Evolutionary conservation across 1,140 invertebrate genomes (phyloP), one percentile per base, ranked within the genome.

Genomic region (Eriocheir sinensis): DNA sequence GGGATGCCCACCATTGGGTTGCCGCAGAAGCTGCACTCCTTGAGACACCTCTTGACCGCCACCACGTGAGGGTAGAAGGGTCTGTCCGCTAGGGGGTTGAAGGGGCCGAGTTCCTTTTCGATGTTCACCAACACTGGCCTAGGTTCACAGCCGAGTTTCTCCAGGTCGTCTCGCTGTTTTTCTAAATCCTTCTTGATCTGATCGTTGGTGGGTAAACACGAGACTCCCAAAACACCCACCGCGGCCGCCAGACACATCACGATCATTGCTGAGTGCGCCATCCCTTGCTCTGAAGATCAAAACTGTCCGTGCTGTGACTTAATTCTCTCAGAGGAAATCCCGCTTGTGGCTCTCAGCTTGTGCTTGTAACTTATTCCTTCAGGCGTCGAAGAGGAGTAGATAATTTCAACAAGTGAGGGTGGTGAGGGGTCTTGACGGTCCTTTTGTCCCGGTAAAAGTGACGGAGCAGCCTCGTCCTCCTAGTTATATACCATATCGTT

Each of bases 1-100:
- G 34, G 30, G 36, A 27, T 34, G 36, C 92, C 92, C 17, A 89
- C 12, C 12, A 15, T 27, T 32, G 38, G n/a, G 32, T 38, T 93
- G n/a, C 92, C 92, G 32, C 92, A 93, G 21, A 93, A 93, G 92
- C 92, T 89, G 86, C 92, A 93, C 85, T 93, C 85, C 53, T 93
- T 40, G 9, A 89, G 36, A 38, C 92, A 93, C 21, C 92, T 44
- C 44, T 38, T 72, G 21, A 93, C 34, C 34, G 83, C 40, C 48
- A 80, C 85, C 83, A 89, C 86, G 48, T 89, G 30, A 0, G 92
- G 92, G 60, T 30, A 93, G 81, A 89, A 93, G 36, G 32, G n/a
- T n/a, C 80, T 72, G 38, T 93, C 92, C 0, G 48, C 48, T 21
- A 93, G 85, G 27, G 89, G 85, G 92, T 93, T 85, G 85, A 79